These are phyloP conservation scores for Microctenopoma steveboyesi DNA, from an alignment of 2,797 vertebrate genomes.

Conservation along the genomic window DNA sequence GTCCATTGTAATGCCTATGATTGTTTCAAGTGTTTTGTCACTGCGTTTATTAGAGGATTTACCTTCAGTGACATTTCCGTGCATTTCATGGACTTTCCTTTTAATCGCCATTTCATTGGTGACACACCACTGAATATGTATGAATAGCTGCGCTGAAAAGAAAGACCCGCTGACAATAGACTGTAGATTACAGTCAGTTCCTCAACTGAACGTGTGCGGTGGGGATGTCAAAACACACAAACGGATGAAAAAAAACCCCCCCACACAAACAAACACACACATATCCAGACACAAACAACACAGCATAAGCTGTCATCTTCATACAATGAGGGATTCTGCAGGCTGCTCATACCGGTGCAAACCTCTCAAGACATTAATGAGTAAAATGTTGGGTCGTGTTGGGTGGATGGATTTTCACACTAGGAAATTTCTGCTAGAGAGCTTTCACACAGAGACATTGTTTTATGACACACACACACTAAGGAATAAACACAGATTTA, in stretches of 20 bases:
- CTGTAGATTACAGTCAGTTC: constrained; percentile 39
- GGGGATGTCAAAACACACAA: constrained; percentile 55
- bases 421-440: constrained; percentile 68
- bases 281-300: constrained; percentile 21
- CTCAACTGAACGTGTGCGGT: constrained; percentile 21
- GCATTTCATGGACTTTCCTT: constrained; percentile 29
- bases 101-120: constrained; percentile 38
- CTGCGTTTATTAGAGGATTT: constrained; percentile 5
- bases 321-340: constrained; percentile 39
- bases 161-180: constrained; percentile 36
- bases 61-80: constrained; percentile 12
- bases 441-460: constrained; percentile 69
- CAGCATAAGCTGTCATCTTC: constrained; percentile 30
- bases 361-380: constrained; percentile 70
- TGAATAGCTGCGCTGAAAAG: constrained; percentile 37
- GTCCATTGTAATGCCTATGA: neutral
- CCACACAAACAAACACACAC: constrained; percentile 31
- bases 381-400: constrained; percentile 69
- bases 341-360: constrained; percentile 57
- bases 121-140: constrained; percentile 53
- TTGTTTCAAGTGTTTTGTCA: neutral
- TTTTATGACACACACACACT: constrained; percentile 43
- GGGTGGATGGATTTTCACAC: constrained; percentile 72
- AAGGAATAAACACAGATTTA: constrained; percentile 52
- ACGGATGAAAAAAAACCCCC: constrained; percentile 16